A percentile compares a stretch with the other conserved stretches of the same genome.
Evolutionary conservation across 2,113 vertebrate genomes (phyloP).

Genomic region (Tringa solitaria): DNA sequence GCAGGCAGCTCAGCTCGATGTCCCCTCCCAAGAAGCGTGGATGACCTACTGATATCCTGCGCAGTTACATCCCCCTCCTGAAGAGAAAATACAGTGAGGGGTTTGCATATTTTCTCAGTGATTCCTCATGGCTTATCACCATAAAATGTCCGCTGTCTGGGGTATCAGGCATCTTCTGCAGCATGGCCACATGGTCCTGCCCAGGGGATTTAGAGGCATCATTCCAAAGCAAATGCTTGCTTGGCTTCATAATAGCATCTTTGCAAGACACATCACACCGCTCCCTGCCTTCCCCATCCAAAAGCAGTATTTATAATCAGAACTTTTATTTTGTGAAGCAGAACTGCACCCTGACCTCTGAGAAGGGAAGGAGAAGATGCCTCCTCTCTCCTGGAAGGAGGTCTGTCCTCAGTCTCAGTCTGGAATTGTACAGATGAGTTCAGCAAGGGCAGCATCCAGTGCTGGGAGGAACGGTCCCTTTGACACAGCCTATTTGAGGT

Average conservation of each 20-base stretch:
- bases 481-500: slow-evolving; percentile 22
- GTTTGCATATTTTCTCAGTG: not conserved
- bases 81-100: not conserved
- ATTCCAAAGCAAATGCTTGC: not conserved
- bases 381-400: not conserved
- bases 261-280: not conserved
- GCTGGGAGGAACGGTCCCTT: not conserved
- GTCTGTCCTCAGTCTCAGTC: not conserved
- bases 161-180: not conserved
- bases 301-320: not conserved
- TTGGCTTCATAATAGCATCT: not conserved
- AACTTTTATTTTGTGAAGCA: slow-evolving; percentile 25
- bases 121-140: not conserved
- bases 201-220: not conserved
- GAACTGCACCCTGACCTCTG: not conserved
- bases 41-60: not conserved
- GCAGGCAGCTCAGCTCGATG: not conserved
- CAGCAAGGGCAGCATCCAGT: not conserved
- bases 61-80: not conserved
- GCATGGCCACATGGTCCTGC: not conserved
- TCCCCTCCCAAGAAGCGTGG: not conserved
- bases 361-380: not conserved
- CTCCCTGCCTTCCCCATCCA: not conserved
- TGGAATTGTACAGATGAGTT: not conserved
- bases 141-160: not conserved